These are phyloP conservation scores for Drosophila pegasa DNA, from an alignment of 2,888 invertebrate genomes.

Conservation along the genomic window DNA sequence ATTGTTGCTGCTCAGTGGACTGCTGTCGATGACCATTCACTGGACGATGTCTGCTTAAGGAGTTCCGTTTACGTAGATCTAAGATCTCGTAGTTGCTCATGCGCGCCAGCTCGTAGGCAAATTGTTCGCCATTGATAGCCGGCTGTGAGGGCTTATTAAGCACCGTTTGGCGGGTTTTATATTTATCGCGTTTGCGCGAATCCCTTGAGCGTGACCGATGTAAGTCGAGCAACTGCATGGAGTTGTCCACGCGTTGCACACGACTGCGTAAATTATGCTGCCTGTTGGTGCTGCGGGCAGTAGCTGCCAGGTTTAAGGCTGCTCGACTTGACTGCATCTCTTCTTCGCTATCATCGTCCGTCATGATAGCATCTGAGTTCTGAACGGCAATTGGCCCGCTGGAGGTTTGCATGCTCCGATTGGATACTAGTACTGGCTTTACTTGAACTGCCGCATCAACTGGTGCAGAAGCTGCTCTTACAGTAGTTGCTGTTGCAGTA, in stretches of 20 bases:
- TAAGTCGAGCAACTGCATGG: constrained; percentile 49
- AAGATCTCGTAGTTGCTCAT: constrained; percentile 81
- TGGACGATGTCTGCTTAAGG: constrained; percentile 52
- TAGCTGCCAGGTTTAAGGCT: constrained; percentile 55
- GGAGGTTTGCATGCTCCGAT: constrained; percentile 50
- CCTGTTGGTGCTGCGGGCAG: constrained; percentile 23
- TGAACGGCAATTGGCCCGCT: constrained; percentile 2
- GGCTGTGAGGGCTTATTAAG: constrained; percentile 71
- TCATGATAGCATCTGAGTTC: constrained; percentile 42
- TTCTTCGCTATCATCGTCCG: constrained; percentile 67
- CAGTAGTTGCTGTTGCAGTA: too few relatives aligned
- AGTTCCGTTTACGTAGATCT: constrained; percentile 79
- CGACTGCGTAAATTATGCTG: constrained; percentile 22
- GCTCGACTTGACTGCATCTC: constrained; percentile 28
- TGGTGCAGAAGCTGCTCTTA: neutral
- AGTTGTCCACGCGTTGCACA: constrained; percentile 6
- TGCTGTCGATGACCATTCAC: constrained; percentile 44
- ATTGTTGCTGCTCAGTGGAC: constrained; percentile 44
- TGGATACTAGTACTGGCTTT: neutral
- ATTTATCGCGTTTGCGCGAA: neutral
- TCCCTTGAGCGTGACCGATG: constrained; percentile 48
- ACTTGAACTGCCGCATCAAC: neutral
- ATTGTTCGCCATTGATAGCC: constrained; percentile 79
- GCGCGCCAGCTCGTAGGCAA: constrained; percentile 73
- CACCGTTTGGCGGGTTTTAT: constrained; percentile 10